Conservation (phyloP, 2,113 vertebrate genomes). For the Upupa epops region DNA sequence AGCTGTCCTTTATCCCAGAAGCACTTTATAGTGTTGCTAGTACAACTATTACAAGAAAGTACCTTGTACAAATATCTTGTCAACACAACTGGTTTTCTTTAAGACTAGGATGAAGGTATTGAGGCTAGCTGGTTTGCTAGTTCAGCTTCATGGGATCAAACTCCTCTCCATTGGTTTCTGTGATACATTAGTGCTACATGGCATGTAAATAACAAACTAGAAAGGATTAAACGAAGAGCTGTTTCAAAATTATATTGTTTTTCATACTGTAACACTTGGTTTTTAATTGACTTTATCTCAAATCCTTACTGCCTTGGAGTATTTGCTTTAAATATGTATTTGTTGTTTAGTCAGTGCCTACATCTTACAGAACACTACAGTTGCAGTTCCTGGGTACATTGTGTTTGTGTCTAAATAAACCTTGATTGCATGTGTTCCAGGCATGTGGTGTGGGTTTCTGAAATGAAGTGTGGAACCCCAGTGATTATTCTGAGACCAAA, state of each 20-base stretch:
- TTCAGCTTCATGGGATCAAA: neutral
- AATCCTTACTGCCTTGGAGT: neutral
- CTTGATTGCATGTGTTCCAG: neutral
- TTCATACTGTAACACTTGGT: neutral
- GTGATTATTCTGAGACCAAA: neutral
- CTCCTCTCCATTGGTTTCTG: neutral
- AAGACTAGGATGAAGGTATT: neutral
- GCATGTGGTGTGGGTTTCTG: neutral
- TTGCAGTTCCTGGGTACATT: neutral
- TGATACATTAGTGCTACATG: fast-evolving
- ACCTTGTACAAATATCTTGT: neutral
- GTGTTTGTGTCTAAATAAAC: neutral
- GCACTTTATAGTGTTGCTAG: neutral
- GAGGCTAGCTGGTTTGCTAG: neutral
- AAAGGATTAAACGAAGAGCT: neutral
- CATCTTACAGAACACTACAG: neutral
- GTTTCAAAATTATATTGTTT: neutral
- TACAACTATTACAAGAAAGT: neutral
- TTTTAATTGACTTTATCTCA: neutral
- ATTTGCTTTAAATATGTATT: neutral
- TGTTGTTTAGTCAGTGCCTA: neutral
- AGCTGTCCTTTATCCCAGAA: neutral
- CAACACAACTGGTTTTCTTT: neutral
- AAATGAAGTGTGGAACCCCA: neutral
- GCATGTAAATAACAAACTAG: neutral